Conservation (phyloP, 2,113 vertebrate species). For the Brienomyrus brachyistius region DNA sequence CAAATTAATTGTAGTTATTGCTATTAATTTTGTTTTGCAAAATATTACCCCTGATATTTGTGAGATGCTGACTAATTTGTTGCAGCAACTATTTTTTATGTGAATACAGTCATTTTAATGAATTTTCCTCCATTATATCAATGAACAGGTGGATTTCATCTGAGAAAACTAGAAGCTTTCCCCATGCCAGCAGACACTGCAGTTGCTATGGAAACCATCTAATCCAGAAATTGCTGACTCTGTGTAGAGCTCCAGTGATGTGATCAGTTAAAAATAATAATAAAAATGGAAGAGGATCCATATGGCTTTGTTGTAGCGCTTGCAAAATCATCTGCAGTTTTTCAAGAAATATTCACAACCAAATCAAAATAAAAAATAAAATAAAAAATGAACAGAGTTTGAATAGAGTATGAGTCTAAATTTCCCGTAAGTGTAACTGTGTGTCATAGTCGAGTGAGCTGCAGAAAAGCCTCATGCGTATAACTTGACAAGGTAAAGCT, state of each 20-base stretch:
- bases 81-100: not conserved
- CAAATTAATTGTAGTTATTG: not conserved
- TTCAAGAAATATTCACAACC: not conserved
- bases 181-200: not conserved
- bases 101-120: not conserved
- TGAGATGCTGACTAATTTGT: not conserved
- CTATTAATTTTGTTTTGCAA: not conserved
- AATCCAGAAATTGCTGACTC: not conserved
- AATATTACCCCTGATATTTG: not conserved
- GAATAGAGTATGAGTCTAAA: not conserved
- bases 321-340: not conserved
- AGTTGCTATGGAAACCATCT: not conserved
- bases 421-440: not conserved
- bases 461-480: not conserved
- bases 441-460: not conserved
- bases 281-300: not conserved
- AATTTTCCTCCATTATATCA: not conserved
- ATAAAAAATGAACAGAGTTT: not conserved
- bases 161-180: not conserved
- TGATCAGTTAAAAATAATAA: not conserved
- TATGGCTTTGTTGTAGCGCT: not conserved
- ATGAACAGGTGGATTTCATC: not conserved
- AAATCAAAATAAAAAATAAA: not conserved
- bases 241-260: not conserved
- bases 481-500: not conserved